phyloP scores from a whole-genome alignment of 2,797 vertebrate species.

The Dicrostonyx torquatus region DNA sequence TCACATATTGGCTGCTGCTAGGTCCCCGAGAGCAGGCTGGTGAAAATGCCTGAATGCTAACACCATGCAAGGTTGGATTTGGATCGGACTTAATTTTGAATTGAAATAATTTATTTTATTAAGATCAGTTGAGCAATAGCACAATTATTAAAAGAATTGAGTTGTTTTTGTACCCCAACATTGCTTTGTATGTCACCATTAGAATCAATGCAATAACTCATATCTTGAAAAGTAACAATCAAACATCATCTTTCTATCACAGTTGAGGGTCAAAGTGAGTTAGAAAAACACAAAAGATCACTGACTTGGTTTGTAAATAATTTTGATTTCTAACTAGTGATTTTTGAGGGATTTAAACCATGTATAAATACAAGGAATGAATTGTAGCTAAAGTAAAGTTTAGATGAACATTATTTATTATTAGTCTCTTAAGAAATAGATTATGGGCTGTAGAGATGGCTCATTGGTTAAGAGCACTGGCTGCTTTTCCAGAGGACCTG shows the following conservation, averaged over 20 bases:
- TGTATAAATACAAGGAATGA: not conserved
- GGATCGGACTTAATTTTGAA: not conserved
- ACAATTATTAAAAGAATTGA: not conserved
- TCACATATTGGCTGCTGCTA: not conserved
- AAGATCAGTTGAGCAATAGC: not conserved
- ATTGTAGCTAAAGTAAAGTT: constrained; percentile 1
- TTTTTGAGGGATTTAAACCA: not conserved
- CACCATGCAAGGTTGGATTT: not conserved
- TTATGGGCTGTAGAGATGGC: too few species aligned
- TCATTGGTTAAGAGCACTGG: too few species aligned
- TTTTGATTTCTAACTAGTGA: not conserved
- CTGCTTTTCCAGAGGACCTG: too few species aligned
- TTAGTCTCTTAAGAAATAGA: not conserved
- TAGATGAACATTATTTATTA: not conserved
- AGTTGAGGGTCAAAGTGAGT: not conserved
- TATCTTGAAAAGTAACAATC: not conserved
- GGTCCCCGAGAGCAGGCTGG: not conserved
- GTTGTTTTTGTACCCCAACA: not conserved
- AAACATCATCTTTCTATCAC: not conserved
- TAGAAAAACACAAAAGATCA: not conserved
- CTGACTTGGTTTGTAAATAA: constrained; percentile 18
- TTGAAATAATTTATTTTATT: not conserved
- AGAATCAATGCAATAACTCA: not conserved
- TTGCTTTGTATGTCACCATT: not conserved
- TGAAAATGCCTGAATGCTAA: not conserved